Percentiles rank a stretch among this genome's conserved stretches.
These are phyloP conservation scores for Hemiprocne comata DNA, from an alignment of 2,113 vertebrate genomes.

Conservation along the genomic window DNA sequence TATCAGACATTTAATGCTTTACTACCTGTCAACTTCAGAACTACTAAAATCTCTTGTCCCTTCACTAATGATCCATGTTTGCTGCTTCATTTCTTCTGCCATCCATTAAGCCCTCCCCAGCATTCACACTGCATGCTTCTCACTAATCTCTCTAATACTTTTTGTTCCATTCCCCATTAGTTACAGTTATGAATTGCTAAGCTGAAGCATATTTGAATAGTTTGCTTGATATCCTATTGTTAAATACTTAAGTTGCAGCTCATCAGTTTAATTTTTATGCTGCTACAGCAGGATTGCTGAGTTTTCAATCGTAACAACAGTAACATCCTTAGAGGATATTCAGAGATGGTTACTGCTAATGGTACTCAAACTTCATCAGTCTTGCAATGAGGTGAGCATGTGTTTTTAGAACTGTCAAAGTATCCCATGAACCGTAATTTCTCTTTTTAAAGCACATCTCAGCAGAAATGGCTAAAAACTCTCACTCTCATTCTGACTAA, in stretches of 20 bases:
- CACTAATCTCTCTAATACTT: background rate
- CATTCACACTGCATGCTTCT: background rate
- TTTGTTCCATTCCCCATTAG: background rate
- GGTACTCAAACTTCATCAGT: constrained; percentile 5
- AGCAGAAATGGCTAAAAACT: background rate
- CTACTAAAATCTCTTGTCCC: background rate
- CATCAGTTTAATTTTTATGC: constrained; percentile 56
- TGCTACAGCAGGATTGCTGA: background rate
- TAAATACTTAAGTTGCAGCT: constrained; percentile 11
- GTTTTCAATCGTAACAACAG: background rate
- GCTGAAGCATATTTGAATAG: background rate
- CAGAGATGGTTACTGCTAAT: background rate
- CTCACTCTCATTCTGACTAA: background rate
- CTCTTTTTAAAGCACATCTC: background rate
- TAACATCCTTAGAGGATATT: background rate
- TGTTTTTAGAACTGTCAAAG: background rate
- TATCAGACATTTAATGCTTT: background rate
- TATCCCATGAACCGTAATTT: background rate
- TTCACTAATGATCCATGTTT: constrained; percentile 6
- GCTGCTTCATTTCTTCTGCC: constrained; percentile 18
- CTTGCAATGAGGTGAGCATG: background rate
- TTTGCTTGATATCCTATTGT: background rate
- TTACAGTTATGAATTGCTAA: background rate
- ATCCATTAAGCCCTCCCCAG: background rate
- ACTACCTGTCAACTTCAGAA: background rate